These are phyloP conservation scores for Apodemia hepburni DNA, from an alignment of 2,888 invertebrate species.

Conservation along the genomic window DNA sequence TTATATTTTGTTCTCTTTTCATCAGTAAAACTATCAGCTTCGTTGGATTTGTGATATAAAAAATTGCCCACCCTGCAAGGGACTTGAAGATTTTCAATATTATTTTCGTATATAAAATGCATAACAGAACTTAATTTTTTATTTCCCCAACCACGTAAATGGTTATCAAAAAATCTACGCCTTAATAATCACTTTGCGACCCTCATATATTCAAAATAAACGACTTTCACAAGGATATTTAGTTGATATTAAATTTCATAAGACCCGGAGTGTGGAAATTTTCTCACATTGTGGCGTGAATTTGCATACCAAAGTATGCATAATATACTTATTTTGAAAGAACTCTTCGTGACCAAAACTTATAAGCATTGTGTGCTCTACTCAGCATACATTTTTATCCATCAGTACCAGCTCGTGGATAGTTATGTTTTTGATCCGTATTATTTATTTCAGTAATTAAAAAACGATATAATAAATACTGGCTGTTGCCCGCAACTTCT, in stretches of 20 bases:
- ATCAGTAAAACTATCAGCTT: no score
- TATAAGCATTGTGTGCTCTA: background rate
- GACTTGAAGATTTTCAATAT: background rate
- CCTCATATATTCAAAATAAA: conserved; percentile 10
- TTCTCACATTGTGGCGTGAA: background rate
- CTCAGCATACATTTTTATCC: no score
- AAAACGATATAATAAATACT: no score
- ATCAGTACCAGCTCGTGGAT: no score
- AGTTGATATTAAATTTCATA: conserved; percentile 14
- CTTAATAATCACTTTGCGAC: conserved; percentile 8
- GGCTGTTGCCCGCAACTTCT: no score
- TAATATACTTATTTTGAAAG: conserved; percentile 14
- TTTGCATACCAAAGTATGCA: conserved; percentile 8
- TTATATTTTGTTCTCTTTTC: no score
- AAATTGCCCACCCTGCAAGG: background rate
- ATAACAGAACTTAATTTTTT: background rate
- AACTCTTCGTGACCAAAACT: conserved; percentile 5
- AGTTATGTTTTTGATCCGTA: no score
- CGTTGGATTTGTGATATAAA: no score
- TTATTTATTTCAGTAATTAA: no score
- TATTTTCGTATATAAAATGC: background rate
- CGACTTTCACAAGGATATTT: conserved; percentile 8
- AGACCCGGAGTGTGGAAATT: conserved; percentile 3
- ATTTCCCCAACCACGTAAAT: background rate
- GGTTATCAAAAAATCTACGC: conserved; percentile 3